Percentiles rank a stretch among this genome's conserved stretches.
phyloP scores from a whole-genome alignment of 2,113 vertebrate genomes.

The Hemibagrus wyckioides region DNA sequence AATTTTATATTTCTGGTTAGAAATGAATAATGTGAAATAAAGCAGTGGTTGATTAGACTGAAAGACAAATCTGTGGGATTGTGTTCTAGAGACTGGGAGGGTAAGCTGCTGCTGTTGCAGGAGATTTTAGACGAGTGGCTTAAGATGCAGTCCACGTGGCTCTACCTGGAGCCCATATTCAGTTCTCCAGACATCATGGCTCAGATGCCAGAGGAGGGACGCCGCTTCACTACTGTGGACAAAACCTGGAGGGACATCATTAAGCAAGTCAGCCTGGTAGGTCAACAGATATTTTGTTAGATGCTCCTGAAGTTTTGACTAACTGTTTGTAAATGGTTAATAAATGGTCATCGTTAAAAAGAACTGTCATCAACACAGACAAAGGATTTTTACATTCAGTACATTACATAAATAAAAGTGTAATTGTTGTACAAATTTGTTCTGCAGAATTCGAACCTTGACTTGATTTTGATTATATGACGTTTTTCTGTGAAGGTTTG shows the following conservation, averaged over 20 bases:
- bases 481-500: background rate
- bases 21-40: background rate
- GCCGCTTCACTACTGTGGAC: slow-evolving; percentile 78
- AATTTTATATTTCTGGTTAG: background rate
- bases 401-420: background rate
- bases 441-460: background rate
- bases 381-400: background rate
- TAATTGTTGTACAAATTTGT: background rate
- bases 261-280: slow-evolving; percentile 76
- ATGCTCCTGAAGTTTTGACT: background rate
- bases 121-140: slow-evolving; percentile 88
- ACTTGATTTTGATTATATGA: background rate
- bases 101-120: slow-evolving; percentile 82
- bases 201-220: slow-evolving; percentile 87
- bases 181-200: slow-evolving; percentile 87
- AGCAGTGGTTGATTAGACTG: background rate
- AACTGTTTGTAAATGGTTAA: background rate
- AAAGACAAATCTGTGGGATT: slow-evolving; percentile 11
- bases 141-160: slow-evolving; percentile 86
- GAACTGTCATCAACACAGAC: background rate
- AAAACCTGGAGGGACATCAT: slow-evolving; percentile 84
- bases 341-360: background rate
- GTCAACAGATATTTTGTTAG: background rate
- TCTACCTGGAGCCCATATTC: slow-evolving; percentile 88
- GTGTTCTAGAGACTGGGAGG: slow-evolving; percentile 78